Evolutionary conservation across 37 sponge, comb jelly and placozoan species (phyloP), one percentile per base, ranked within the genome.

Genomic region (Halisarca cf. caerulea): DNA sequence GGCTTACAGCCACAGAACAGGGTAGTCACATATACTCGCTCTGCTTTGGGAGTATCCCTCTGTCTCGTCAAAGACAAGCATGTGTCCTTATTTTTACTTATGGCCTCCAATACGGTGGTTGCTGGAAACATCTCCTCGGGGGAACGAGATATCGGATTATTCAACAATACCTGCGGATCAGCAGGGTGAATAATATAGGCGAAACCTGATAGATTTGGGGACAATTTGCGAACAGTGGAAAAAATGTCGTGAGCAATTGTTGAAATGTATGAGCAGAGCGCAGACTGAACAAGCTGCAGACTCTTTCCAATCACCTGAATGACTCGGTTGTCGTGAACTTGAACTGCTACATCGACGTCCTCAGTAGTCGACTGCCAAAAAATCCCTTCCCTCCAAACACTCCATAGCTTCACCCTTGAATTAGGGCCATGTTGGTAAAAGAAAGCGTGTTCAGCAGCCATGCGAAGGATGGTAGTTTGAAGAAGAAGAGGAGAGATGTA

Each of bases 371-470:
- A 68, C 44, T 40, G 77, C 77, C 77, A 74, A 17, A 37, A n/a
- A 41, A 74, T 74, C n/a, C 77, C 77, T 23, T 36, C 41, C 43
- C 43, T 40, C 77, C 77, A 74, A 17, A 74, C 23, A 9, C 42
- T 74, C n/a, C 77, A 74, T 3, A n/a, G 41, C n/a, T 74, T 42
- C 45, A 41, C 41, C 45, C 36, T 35, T 21, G 45, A 4, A 23
- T 37, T 25, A 11, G 39, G 15, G 17, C 6, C 17, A 3, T 6
- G 18, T 1, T 40, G 8, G 1, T 43, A n/a, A n/a, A 41, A 36
- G 41, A 74, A 37, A 4, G 41, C 77, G 36, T n/a, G 24, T 35
- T 41, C 43, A 37, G 21, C 45, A 39, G 77, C 77, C 45, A 74
- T n/a, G 0, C 45, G 43, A 6, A 74, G 43, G 45, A 74, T 33